Evolutionary conservation across 1,140 invertebrate genomes (phyloP).

Genomic region (Eupristina koningsbergeri): DNA sequence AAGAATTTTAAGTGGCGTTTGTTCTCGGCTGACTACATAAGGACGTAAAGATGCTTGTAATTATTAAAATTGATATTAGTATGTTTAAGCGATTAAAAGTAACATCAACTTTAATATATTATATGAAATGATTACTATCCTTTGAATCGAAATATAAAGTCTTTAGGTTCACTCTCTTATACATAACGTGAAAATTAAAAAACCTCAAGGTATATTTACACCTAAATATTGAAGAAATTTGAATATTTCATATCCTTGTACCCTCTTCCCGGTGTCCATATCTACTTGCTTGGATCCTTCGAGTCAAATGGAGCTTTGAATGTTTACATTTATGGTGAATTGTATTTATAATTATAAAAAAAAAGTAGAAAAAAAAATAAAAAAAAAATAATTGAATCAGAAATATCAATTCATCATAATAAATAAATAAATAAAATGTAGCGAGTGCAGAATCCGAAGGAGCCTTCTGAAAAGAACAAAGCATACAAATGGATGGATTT

Average conservation of each 20-base stretch:
- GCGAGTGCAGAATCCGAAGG: too few species aligned
- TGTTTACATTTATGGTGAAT: conserved; percentile 62
- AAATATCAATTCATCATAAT: conserved; percentile 57
- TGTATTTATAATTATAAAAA: conserved; percentile 61
- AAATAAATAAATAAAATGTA: neutral
- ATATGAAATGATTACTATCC: conserved; percentile 69
- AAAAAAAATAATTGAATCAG: too few species aligned
- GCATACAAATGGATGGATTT: neutral
- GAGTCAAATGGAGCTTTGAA: conserved; percentile 41
- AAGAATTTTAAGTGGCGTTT: conserved; percentile 62
- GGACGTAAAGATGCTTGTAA: conserved; percentile 73
- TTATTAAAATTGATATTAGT: conserved; percentile 73
- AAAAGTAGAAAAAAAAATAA: too few species aligned
- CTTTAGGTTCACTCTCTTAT: conserved; percentile 63
- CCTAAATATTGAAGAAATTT: conserved; percentile 40
- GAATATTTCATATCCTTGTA: conserved; percentile 35
- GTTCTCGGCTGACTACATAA: conserved; percentile 69
- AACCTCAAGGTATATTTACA: conserved; percentile 27
- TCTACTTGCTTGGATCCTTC: conserved; percentile 43
- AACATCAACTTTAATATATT: conserved; percentile 73
- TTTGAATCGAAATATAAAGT: conserved; percentile 62
- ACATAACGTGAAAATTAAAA: conserved; percentile 37
- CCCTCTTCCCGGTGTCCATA: conserved; percentile 52
- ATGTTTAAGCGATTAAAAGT: conserved; percentile 72
- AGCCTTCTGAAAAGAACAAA: too few species aligned